A percentile compares a stretch with the other conserved stretches of the same genome.
These are phyloP conservation scores for Gobionotothen gibberifrons DNA, from an alignment of 2,797 vertebrate genomes.

Conservation along the genomic window DNA sequence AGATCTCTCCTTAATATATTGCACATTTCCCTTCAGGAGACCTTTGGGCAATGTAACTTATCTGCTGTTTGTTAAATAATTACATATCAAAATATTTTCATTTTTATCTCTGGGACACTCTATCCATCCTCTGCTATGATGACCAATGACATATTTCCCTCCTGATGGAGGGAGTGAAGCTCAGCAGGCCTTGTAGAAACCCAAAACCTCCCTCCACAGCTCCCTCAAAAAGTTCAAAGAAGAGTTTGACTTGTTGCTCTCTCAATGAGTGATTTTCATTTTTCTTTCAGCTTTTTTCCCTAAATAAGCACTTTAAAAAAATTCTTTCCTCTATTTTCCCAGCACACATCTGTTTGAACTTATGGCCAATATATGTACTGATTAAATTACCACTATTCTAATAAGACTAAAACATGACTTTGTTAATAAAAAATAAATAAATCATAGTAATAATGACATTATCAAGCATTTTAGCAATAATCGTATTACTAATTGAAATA, in stretches of 20 bases:
- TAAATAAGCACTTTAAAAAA: not conserved
- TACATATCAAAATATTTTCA: slow-evolving; percentile 65
- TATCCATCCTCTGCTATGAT: slow-evolving; percentile 70
- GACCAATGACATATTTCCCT: slow-evolving; percentile 69
- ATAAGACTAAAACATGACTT: not conserved
- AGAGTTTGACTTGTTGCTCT: slow-evolving; percentile 50
- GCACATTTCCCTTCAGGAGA: slow-evolving; percentile 57
- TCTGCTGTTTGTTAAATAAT: slow-evolving; percentile 60
- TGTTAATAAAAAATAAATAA: not conserved
- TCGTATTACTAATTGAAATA: no score
- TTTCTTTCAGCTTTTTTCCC: fast-evolving
- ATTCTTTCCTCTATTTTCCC: not conserved
- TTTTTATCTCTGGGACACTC: slow-evolving; percentile 60
- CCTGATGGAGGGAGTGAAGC: slow-evolving; percentile 40
- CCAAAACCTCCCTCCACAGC: slow-evolving; percentile 43
- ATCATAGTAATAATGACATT: not conserved
- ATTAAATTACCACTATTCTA: not conserved
- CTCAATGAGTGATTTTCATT: slow-evolving; percentile 16
- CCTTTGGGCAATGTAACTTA: slow-evolving; percentile 52
- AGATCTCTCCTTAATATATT: slow-evolving; percentile 49
- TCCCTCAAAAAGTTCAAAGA: slow-evolving; percentile 11
- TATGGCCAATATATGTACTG: not conserved
- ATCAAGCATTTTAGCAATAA: no score
- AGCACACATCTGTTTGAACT: not conserved
- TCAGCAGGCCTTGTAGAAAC: slow-evolving; percentile 57